phyloP scores from a whole-genome alignment of 2,888 invertebrate species.

The Eupeodes latifasciatus region DNA sequence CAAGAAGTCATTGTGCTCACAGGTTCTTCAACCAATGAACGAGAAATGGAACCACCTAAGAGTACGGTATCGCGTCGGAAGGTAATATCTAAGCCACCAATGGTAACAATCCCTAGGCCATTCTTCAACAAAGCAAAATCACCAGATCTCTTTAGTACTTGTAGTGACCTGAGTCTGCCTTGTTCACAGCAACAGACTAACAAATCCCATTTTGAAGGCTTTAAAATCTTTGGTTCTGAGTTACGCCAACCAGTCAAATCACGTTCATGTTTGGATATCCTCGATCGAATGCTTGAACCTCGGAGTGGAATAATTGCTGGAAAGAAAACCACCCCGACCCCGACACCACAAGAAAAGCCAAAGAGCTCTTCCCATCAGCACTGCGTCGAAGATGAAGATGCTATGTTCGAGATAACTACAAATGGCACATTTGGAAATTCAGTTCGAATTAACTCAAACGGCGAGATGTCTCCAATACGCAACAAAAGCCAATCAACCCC shows the following conservation, averaged over 20 bases:
- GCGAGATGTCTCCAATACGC: conserved; percentile 81
- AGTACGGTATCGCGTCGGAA: conserved; percentile 47
- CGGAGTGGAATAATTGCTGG: conserved; percentile 33
- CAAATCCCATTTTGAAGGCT: conserved; percentile 80
- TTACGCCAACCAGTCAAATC: conserved; percentile 79
- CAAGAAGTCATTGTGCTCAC: conserved; percentile 67
- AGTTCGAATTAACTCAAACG: conserved; percentile 80
- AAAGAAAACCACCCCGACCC: conserved; percentile 37
- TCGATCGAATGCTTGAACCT: conserved; percentile 81
- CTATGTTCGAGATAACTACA: conserved; percentile 82
- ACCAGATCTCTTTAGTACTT: conserved; percentile 82
- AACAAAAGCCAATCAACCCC: conserved; percentile 73
- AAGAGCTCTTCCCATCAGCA: conserved; percentile 28
- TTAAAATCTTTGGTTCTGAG: conserved; percentile 82
- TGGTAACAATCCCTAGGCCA: conserved; percentile 65
- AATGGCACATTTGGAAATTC: conserved; percentile 82
- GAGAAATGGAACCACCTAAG: conserved; percentile 62
- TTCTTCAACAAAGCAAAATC: conserved; percentile 78
- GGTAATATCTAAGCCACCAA: conserved; percentile 36
- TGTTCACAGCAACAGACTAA: conserved; percentile 77
- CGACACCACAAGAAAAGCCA: conserved; percentile 19
- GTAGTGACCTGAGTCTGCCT: conserved; percentile 73
- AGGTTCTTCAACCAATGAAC: conserved; percentile 50
- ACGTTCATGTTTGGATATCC: conserved; percentile 81
- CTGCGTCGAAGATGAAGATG: conserved; percentile 78